phyloP scores from a whole-genome alignment of 2,797 vertebrate species.

The Distichodus sexfasciatus region DNA sequence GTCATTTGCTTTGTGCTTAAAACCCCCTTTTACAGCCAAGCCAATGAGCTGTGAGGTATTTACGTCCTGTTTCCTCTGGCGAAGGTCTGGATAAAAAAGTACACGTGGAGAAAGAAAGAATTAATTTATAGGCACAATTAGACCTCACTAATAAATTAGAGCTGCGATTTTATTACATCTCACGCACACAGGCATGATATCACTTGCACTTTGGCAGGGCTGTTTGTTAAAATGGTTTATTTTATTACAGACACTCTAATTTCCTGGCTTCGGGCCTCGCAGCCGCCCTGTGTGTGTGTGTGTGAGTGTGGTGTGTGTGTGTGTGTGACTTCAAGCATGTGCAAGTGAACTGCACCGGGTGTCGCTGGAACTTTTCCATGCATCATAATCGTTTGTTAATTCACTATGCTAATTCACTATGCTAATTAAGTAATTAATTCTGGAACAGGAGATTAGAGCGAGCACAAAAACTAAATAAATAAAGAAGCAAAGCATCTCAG shows the following conservation, averaged over 20 bases:
- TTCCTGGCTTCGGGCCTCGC: slow-evolving; percentile 60
- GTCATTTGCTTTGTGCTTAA: neutral
- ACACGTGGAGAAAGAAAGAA: slow-evolving; percentile 58
- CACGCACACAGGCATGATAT: slow-evolving; percentile 66
- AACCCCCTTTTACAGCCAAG: neutral
- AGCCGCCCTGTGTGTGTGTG: slow-evolving; percentile 56
- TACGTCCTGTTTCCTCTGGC: slow-evolving; percentile 53
- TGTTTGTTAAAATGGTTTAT: slow-evolving; percentile 76
- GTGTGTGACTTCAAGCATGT: slow-evolving; percentile 52
- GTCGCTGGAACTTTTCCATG: slow-evolving; percentile 81
- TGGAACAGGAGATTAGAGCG: slow-evolving; percentile 78
- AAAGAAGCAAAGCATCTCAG: slow-evolving; percentile 76
- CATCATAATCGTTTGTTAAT: slow-evolving; percentile 84
- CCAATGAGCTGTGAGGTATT: slow-evolving; percentile 54
- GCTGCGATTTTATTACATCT: slow-evolving; percentile 68
- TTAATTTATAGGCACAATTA: slow-evolving; percentile 73
- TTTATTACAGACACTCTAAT: slow-evolving; percentile 68
- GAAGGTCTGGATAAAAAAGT: slow-evolving; percentile 48
- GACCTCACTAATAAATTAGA: slow-evolving; percentile 71
- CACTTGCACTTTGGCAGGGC: slow-evolving; percentile 66
- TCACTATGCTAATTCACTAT: slow-evolving; percentile 84
- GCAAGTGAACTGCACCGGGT: slow-evolving; percentile 45
- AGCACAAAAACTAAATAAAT: slow-evolving; percentile 77
- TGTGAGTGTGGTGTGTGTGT: slow-evolving; percentile 46
- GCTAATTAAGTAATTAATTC: slow-evolving; percentile 85